Percentiles rank a stretch among this genome's conserved stretches.
Evolutionary conservation across 2,888 invertebrate genomes (phyloP).

Genomic region (Patella pellucida): DNA sequence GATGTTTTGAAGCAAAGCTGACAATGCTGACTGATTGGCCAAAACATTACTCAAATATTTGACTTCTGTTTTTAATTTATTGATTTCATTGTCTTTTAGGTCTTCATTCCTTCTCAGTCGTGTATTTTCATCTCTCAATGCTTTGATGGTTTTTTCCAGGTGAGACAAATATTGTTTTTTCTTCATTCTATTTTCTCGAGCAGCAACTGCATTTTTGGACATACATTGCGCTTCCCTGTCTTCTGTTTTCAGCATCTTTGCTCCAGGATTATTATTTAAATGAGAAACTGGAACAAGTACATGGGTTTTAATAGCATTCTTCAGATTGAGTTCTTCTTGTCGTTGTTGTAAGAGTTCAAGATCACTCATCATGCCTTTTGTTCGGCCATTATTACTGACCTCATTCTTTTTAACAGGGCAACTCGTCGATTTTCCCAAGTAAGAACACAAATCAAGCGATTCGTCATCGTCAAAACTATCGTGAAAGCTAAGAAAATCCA

Average conservation of each 20-base stretch:
- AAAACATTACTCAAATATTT: slow-evolving; percentile 1
- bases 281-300: too few relatives aligned
- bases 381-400: too few relatives aligned
- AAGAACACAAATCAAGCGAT: neutral
- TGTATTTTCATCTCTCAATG: slow-evolving; percentile 20
- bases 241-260: too few relatives aligned
- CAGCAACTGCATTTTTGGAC: slow-evolving; percentile 32
- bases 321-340: too few relatives aligned
- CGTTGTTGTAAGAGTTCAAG: too few relatives aligned
- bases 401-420: too few relatives aligned
- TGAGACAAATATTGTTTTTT: slow-evolving; percentile 27
- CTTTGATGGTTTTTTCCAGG: slow-evolving; percentile 22
- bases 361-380: too few relatives aligned
- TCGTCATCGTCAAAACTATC: neutral
- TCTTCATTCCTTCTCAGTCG: slow-evolving; percentile 4
- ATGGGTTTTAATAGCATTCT: too few relatives aligned
- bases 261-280: too few relatives aligned
- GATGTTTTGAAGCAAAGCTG: slow-evolving; percentile 1
- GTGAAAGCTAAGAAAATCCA: neutral
- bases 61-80: neutral
- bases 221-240: neutral
- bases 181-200: slow-evolving; percentile 28
- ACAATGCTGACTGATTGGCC: neutral
- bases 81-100: neutral
- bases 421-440: neutral